Evolutionary conservation across 2,888 invertebrate species (phyloP).

Genomic region (Leptinotarsa haldemani): DNA sequence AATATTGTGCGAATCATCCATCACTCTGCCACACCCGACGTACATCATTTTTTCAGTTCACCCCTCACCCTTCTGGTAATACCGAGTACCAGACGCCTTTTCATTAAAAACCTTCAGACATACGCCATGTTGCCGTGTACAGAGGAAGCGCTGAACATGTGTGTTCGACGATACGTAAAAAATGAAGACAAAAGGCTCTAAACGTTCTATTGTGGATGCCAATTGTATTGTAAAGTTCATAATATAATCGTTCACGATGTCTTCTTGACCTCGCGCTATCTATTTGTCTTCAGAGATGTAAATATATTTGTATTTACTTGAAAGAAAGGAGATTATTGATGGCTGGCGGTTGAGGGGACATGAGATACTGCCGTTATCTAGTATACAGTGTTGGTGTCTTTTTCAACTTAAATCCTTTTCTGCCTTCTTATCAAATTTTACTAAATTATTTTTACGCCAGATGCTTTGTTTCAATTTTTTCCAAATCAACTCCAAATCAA

Average conservation of each 20-base stretch:
- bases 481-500: too few species aligned
- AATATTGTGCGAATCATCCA: background rate
- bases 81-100: background rate
- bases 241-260: constrained; percentile 17
- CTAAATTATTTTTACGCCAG: too few species aligned
- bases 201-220: background rate
- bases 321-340: background rate
- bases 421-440: too few species aligned
- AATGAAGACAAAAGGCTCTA: constrained; percentile 3
- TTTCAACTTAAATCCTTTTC: too few species aligned
- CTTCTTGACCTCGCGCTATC: constrained; percentile 29
- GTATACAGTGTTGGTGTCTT: background rate
- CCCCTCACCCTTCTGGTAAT: constrained; percentile 4
- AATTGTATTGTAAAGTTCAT: constrained; percentile 12
- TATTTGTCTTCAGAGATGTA: constrained; percentile 9
- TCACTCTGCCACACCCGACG: background rate
- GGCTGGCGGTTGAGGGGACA: background rate
- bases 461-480: too few species aligned
- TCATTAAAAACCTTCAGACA: background rate
- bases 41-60: background rate
- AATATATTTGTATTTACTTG: constrained; percentile 26
- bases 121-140: constrained; percentile 14
- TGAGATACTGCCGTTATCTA: background rate
- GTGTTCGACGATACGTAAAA: background rate
- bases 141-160: constrained; percentile 8